A percentile compares a stretch with the other conserved stretches of the same genome.
Evolutionary conservation across 2,113 vertebrate genomes (phyloP).

Genomic region (Carassius auratus): DNA sequence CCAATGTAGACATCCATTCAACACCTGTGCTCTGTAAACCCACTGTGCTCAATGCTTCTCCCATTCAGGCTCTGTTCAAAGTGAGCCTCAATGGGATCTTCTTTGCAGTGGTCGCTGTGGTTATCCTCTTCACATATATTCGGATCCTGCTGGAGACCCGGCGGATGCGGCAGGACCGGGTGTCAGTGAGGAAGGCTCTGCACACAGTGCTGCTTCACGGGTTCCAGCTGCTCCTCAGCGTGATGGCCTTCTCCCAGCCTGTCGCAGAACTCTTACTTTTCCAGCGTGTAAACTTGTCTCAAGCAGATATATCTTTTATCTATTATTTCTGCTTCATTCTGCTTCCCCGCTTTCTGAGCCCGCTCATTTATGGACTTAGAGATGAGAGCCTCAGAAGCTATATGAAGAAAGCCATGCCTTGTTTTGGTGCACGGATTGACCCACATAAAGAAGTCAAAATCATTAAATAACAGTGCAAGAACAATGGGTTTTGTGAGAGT

Average conservation of each 20-base stretch:
- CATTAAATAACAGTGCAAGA: not conserved
- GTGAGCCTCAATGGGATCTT: slow-evolving; percentile 60
- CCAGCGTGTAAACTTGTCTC: slow-evolving; percentile 38
- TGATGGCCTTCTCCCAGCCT: slow-evolving; percentile 69
- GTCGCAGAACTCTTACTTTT: slow-evolving; percentile 62
- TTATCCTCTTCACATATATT: slow-evolving; percentile 76
- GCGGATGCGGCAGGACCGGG: slow-evolving; percentile 66
- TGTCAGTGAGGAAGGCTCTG: slow-evolving; percentile 70
- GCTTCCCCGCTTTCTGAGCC: slow-evolving; percentile 73
- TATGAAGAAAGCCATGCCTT: slow-evolving; percentile 58
- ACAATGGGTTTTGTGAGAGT: not conserved
- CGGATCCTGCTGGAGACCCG: slow-evolving; percentile 73
- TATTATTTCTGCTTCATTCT: slow-evolving; percentile 73
- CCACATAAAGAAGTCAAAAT: slow-evolving; percentile 19
- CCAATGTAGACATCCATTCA: slow-evolving; percentile 40
- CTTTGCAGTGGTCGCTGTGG: slow-evolving; percentile 65
- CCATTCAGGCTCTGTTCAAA: slow-evolving; percentile 64
- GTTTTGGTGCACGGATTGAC: slow-evolving; percentile 28
- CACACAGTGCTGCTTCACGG: slow-evolving; percentile 76
- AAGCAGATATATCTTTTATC: slow-evolving; percentile 64
- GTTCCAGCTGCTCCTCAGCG: slow-evolving; percentile 73
- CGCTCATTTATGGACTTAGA: slow-evolving; percentile 75
- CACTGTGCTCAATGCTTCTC: slow-evolving; percentile 37
- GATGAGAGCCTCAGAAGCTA: slow-evolving; percentile 67
- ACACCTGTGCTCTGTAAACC: slow-evolving; percentile 60